Conservation (phyloP, 2,888 invertebrate species). For the Drosophila parthenogenetica region DNA sequence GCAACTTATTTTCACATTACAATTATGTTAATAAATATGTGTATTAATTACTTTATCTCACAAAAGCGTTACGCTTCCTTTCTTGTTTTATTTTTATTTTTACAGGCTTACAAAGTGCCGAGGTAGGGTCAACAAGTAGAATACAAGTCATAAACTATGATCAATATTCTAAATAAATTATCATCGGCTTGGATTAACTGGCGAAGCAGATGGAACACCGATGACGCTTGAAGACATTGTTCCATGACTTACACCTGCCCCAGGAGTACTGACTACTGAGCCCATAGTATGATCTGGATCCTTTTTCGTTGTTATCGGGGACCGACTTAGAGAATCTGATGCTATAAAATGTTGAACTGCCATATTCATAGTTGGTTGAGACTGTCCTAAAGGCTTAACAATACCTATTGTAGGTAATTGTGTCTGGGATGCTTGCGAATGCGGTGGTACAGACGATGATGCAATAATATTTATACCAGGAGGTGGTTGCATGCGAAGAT, state of each 20-base stretch:
- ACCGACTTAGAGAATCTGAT: conserved; percentile 73
- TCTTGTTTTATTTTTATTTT: conserved; percentile 41
- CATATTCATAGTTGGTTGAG: conserved; percentile 50
- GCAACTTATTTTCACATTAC: conserved; percentile 25
- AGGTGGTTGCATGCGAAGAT: conserved; percentile 83
- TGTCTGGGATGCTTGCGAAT: conserved; percentile 37
- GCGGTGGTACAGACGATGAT: conserved; percentile 28
- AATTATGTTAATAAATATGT: conserved; percentile 48
- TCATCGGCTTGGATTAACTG: conserved; percentile 80
- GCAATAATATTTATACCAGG: conserved; percentile 33
- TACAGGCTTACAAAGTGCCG: conserved; percentile 44
- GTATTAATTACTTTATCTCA: conserved; percentile 35
- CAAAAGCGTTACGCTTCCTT: conserved; percentile 66
- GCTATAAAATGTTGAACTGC: conserved; percentile 78
- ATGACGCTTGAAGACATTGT: conserved; percentile 60
- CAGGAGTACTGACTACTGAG: conserved; percentile 47
- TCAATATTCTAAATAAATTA: conserved; percentile 51
- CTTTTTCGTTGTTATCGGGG: conserved; percentile 64
- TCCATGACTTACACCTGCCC: conserved; percentile 44
- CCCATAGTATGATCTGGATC: conserved; percentile 67
- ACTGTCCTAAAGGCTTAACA: conserved; percentile 40
- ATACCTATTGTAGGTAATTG: conserved; percentile 46
- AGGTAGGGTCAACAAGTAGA: conserved; percentile 38
- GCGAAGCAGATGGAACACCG: conserved; percentile 71
- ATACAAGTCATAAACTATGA: conserved; percentile 16